Conservation (phyloP, 2,888 invertebrate genomes). For the Schrankia costaestrigalis region DNA sequence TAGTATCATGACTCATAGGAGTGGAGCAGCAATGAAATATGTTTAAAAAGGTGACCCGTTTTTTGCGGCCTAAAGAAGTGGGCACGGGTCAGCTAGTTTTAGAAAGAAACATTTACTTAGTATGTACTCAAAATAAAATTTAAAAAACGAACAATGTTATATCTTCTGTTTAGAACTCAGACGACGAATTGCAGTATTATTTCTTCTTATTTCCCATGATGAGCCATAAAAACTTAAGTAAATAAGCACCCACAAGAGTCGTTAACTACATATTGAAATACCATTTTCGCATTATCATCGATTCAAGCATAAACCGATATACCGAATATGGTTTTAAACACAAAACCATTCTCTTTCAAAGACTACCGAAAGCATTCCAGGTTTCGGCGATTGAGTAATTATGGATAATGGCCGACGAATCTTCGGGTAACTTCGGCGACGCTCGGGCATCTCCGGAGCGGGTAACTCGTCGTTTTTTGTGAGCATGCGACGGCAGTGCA, state of each 20-base stretch:
- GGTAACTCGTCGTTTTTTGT: constrained; percentile 50
- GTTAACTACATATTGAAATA: constrained; percentile 24
- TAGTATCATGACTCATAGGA: no score
- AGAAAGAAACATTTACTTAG: no score
- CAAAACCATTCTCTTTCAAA: constrained; percentile 33
- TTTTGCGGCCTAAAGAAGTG: no score
- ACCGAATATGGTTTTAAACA: constrained; percentile 32
- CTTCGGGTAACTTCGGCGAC: constrained; percentile 45
- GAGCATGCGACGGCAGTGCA: constrained; percentile 35
- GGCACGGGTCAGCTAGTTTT: no score
- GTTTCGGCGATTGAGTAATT: constrained; percentile 65
- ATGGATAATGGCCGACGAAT: constrained; percentile 45
- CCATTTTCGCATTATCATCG: constrained; percentile 36
- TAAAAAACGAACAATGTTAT: no score
- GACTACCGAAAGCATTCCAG: constrained; percentile 43
- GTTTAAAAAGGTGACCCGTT: no score
- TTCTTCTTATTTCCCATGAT: constrained; percentile 13
- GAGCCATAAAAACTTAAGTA: constrained; percentile 14
- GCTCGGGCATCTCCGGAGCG: constrained; percentile 53
- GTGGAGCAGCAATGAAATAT: no score
- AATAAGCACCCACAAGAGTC: constrained; percentile 18
- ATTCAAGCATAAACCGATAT: constrained; percentile 34
- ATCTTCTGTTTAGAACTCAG: no score
- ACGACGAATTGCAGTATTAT: no score
- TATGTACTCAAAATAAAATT: no score